Conservation (phyloP, 2,888 invertebrate species). For the Apotomis betuletana region DNA sequence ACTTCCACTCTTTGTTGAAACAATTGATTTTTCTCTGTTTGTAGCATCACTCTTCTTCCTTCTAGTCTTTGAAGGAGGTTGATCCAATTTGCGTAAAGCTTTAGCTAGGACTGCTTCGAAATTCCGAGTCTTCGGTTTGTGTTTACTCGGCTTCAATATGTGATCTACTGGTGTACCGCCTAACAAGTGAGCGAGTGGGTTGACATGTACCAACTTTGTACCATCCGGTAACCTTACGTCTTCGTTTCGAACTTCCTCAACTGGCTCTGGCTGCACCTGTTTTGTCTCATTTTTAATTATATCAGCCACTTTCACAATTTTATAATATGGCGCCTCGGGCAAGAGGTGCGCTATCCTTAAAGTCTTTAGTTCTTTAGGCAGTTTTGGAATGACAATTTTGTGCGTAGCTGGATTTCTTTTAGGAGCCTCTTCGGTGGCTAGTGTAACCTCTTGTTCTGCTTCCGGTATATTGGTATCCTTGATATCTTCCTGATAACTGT, state of each 20-base stretch:
- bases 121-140: conserved; percentile 57
- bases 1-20: background rate
- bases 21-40: background rate
- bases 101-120: conserved; percentile 60
- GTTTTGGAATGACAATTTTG: conserved; percentile 60
- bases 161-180: conserved; percentile 55
- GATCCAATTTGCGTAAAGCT: conserved; percentile 58
- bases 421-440: conserved; percentile 55
- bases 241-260: background rate
- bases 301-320: conserved; percentile 69
- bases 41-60: conserved; percentile 19
- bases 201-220: conserved; percentile 64
- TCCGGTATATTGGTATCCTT: conserved; percentile 62
- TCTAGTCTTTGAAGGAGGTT: conserved; percentile 39
- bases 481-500: conserved; percentile 43
- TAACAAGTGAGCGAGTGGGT: conserved; percentile 70
- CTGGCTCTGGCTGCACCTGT: background rate
- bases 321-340: conserved; percentile 68
- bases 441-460: conserved; percentile 68
- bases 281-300: conserved; percentile 43
- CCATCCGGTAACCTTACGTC: conserved; percentile 61
- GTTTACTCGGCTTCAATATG: conserved; percentile 53
- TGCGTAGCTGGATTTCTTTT: conserved; percentile 45
- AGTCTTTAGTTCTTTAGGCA: conserved; percentile 54
- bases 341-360: conserved; percentile 66